phyloP scores from a whole-genome alignment of 2,797 vertebrate species.

The Geotrypetes seraphini region DNA sequence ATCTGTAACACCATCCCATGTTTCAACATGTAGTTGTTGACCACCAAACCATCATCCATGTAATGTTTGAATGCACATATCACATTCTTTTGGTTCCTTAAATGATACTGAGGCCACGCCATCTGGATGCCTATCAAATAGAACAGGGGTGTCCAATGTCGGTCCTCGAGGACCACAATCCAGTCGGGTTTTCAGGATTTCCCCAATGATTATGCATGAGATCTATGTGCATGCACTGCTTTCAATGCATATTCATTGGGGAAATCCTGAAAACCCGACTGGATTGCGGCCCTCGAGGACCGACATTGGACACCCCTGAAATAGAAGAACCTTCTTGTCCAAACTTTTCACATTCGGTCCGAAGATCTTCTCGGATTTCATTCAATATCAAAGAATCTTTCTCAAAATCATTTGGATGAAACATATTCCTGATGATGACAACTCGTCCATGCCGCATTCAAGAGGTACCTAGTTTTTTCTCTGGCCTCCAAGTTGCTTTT shows the following conservation, averaged over 20 bases:
- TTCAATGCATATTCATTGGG: too few species aligned
- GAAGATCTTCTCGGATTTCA: slow-evolving; percentile 89
- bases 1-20: slow-evolving; percentile 86
- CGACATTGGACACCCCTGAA: too few species aligned
- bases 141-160: too few species aligned
- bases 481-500: slow-evolving; percentile 96
- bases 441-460: slow-evolving; percentile 83
- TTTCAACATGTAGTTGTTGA: slow-evolving; percentile 69
- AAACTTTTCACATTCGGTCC: slow-evolving; percentile 89
- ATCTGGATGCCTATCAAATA: slow-evolving; percentile 87
- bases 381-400: slow-evolving; percentile 90
- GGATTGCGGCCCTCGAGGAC: too few species aligned
- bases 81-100: slow-evolving; percentile 76
- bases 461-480: slow-evolving; percentile 64
- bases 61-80: slow-evolving; percentile 68
- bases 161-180: too few species aligned
- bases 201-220: too few species aligned
- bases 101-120: slow-evolving; percentile 87
- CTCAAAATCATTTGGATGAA: slow-evolving; percentile 94
- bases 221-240: too few species aligned
- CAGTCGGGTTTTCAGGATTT: too few species aligned
- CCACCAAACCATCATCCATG: slow-evolving; percentile 94
- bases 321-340: slow-evolving; percentile 95
- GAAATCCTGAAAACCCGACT: too few species aligned
- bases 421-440: slow-evolving; percentile 92